Conservation (phyloP, 2,797 vertebrate genomes). For the Sebastes variabilis region DNA sequence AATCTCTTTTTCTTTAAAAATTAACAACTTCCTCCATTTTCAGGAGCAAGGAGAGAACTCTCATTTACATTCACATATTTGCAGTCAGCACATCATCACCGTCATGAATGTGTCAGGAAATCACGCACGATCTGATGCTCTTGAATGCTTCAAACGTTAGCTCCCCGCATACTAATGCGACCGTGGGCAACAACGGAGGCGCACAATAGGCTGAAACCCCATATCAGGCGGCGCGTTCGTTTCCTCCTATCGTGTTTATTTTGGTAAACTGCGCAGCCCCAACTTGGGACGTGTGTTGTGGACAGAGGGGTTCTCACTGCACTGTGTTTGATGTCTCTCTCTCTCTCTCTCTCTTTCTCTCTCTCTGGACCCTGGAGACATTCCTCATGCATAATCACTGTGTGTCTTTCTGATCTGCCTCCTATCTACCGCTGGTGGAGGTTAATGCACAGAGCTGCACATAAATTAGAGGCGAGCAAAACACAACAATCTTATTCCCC, state of each 20-base stretch:
- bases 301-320: slow-evolving; percentile 63
- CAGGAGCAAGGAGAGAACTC: not conserved
- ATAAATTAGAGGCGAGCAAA: slow-evolving; percentile 51
- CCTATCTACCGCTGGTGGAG: slow-evolving; percentile 55
- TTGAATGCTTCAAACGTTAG: slow-evolving; percentile 21
- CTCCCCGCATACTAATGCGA: slow-evolving; percentile 57
- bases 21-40: not conserved
- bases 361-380: slow-evolving; percentile 70
- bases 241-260: slow-evolving; percentile 64
- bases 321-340: slow-evolving; percentile 68
- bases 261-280: slow-evolving; percentile 57
- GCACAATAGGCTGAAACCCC: slow-evolving; percentile 40
- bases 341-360: not conserved
- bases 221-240: not conserved
- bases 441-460: slow-evolving; percentile 55
- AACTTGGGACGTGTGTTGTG: slow-evolving; percentile 60
- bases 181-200: slow-evolving; percentile 8
- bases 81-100: slow-evolving; percentile 24
- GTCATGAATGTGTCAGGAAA: slow-evolving; percentile 26
- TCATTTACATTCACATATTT: slow-evolving; percentile 19
- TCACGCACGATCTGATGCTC: slow-evolving; percentile 52
- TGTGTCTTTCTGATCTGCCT: slow-evolving; percentile 75
- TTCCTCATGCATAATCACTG: slow-evolving; percentile 78
- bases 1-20: not conserved
- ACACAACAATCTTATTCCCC: slow-evolving; percentile 25